Percentiles rank a stretch among this genome's conserved stretches.
Conservation (phyloP, 2,797 vertebrate genomes). For the Bufotes viridis region DNA sequence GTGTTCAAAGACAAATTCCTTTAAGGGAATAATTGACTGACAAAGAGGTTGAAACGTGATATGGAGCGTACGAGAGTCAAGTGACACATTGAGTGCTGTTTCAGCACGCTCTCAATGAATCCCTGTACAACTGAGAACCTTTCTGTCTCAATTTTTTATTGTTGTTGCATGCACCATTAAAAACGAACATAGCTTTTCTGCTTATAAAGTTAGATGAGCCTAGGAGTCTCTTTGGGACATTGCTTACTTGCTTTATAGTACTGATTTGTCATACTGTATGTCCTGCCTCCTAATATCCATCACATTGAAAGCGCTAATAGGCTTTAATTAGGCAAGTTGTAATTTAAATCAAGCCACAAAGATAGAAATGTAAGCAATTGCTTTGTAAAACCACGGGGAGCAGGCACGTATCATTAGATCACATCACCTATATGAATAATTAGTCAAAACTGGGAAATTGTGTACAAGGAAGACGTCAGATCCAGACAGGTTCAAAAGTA, state of each 20-base stretch:
- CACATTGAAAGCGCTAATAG: not conserved
- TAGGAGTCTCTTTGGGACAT: slow-evolving; percentile 26
- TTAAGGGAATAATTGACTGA: slow-evolving; percentile 53
- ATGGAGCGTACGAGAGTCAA: not conserved
- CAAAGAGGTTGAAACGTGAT: slow-evolving; percentile 39
- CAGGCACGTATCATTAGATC: not conserved
- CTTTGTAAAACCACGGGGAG: not conserved
- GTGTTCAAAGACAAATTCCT: slow-evolving; percentile 82
- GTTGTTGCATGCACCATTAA: slow-evolving; percentile 45
- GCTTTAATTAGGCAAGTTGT: too few relatives aligned
- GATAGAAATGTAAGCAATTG: not conserved
- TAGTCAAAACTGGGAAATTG: too few relatives aligned
- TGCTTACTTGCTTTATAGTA: slow-evolving; percentile 25
- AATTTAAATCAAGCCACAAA: not conserved
- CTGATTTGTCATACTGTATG: slow-evolving; percentile 39
- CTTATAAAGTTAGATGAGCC: slow-evolving; percentile 7
- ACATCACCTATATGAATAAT: too few relatives aligned
- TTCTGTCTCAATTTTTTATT: slow-evolving; percentile 27
- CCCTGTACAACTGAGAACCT: slow-evolving; percentile 12
- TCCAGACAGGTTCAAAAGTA: too few relatives aligned
- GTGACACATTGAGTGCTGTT: slow-evolving; percentile 33
- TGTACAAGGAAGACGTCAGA: too few relatives aligned
- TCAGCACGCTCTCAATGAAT: slow-evolving; percentile 28
- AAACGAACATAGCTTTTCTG: slow-evolving; percentile 41
- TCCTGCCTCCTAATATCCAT: slow-evolving; percentile 20